Evolutionary conservation across 92 coral and sea anemone genomes (phyloP), one percentile per base, ranked within the genome.

Genomic region (Muricea muricata): DNA sequence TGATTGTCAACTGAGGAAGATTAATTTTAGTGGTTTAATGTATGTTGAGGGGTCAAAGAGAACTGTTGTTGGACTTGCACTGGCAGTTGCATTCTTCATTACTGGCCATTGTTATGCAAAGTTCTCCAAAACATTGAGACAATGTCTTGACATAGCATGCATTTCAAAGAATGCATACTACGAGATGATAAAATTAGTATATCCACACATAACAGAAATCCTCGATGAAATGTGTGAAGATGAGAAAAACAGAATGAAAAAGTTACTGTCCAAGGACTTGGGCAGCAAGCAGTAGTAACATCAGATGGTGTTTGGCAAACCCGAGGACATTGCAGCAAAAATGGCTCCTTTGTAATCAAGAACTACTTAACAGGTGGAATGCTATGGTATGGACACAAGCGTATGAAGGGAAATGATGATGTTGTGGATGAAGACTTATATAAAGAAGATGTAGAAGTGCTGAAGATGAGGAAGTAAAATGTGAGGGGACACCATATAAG

Each of bases 221-320:
- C 3, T 52, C 7, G 8, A 52, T 52, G 60, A 52, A 37, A 37
- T 37, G 42, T 37, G 9, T 37, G 42, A 37, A 4, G 42, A 37
- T 9, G 9, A 58, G 65, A 6, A 37, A 4, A 9, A 37, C 72
- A 46, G 78, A 77, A 5, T 17, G 87, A 70, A 91, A 87, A 42
- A 78, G 91, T 58, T 90, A n/a, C n/a, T n/a, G n/a, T n/a, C n/a
- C n/a, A n/a, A n/a, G n/a, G n/a, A n/a, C n/a, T n/a, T n/a, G n/a
- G 89, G 87, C 29, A 71, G 13, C 54, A 85, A 26, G 94, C 88
- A 14, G 90, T 85, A 1, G 89, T 81, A 10, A 85, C 94, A 6
- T 85, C 91, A 14, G 94, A 91, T 84, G 94, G 94, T 20, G 91
- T 91, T 15, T 87, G 89, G 91, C 94, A 91, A 40, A 91, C 84